Evolutionary conservation across 1,140 invertebrate genomes (phyloP), one percentile per base, ranked within the genome.

Genomic region (Sycophaga agraensis): DNA sequence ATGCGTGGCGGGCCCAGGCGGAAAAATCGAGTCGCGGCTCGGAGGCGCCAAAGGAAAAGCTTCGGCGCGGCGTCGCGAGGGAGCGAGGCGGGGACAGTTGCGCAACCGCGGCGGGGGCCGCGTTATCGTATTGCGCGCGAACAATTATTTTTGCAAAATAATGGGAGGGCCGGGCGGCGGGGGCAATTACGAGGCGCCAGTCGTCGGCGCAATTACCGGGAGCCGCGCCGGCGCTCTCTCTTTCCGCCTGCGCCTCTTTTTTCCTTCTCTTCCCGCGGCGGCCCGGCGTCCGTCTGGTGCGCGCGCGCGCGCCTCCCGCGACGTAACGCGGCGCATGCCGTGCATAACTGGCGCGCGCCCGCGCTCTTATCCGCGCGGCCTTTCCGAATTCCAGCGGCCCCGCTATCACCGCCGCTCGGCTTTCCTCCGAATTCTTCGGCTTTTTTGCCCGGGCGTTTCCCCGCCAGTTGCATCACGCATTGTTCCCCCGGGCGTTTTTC

Each of bases 111-210:
- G n/a, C n/a, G n/a, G n/a, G n/a, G n/a, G n/a, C n/a, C n/a, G n/a
- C n/a, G n/a, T n/a, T n/a, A n/a, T n/a, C n/a, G n/a, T n/a, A n/a
- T n/a, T n/a, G n/a, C n/a, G n/a, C n/a, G n/a, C n/a, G 12, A 37
- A 57, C 31, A 48, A 48, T 56, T 48, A 57, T 48, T 39, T 48
- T 57, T 58, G 22, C 56, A 22, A 58, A 58, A 58, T 58, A 58
- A 58, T 58, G 49, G 49, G 56, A 49, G 16, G 35, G 35, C 56
- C 14, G 49, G 57, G 57, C 50, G 35, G 43, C 16, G 22, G 19
- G n/a, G 50, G 24, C 57, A 59, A 42, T 49, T 54, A 64, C 17
- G 42, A 55, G 45, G 56, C 56, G 45, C 45, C 35, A 58, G 45
- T 39, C n/a, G n/a, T n/a, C 35, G 34, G 22, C 31, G 45, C 35